Conservation (phyloP, 2,797 vertebrate genomes). For the Lepilemur ruficaudatus region DNA sequence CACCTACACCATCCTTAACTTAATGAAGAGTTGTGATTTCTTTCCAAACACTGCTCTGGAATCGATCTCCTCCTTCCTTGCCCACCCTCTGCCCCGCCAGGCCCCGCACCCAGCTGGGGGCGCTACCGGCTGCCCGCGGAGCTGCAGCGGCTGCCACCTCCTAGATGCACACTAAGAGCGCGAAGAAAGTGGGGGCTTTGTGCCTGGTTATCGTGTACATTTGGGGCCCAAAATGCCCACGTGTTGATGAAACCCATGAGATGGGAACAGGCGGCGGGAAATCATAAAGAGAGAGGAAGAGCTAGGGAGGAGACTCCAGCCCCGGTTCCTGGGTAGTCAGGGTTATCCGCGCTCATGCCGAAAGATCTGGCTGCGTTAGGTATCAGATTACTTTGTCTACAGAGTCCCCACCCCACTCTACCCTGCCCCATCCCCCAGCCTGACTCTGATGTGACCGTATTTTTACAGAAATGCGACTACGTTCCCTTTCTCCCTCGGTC, state of each 20-base stretch:
- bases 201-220: constrained; percentile 27
- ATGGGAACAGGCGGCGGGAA: not conserved
- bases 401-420: not conserved
- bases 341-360: not conserved
- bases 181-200: constrained; percentile 53
- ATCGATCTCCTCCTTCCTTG: not conserved
- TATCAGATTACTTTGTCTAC: not conserved
- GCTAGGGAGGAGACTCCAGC: not conserved
- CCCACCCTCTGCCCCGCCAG: not conserved
- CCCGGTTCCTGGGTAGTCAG: not conserved
- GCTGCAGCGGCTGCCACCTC: not conserved
- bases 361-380: not conserved
- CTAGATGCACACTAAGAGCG: not conserved
- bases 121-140: constrained; percentile 14
- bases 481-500: constrained; percentile 25
- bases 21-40: not conserved
- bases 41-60: not conserved
- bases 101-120: constrained; percentile 64
- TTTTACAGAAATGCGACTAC: constrained; percentile 66
- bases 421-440: constrained; percentile 41
- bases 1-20: not conserved
- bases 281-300: not conserved
- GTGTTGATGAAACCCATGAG: constrained; percentile 2
- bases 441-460: constrained; percentile 56
- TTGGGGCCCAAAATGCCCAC: not conserved